These are phyloP conservation scores for Tetanocera ferruginea DNA, from an alignment of 2,888 invertebrate species.

Conservation along the genomic window DNA sequence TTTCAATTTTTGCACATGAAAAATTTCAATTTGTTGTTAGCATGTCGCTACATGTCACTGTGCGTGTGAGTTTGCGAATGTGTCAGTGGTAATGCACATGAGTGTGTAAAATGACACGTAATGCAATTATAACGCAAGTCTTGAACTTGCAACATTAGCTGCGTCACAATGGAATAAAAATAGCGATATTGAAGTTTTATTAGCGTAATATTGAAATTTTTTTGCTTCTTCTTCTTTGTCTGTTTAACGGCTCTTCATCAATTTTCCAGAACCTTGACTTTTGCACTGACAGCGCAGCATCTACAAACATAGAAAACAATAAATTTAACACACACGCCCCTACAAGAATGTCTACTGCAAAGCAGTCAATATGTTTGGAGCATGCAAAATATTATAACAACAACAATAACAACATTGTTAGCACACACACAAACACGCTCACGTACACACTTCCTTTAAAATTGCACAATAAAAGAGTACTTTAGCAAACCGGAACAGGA, in stretches of 20 bases:
- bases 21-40: constrained; percentile 27
- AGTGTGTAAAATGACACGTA: constrained; percentile 21
- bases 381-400: not conserved
- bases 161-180: not conserved
- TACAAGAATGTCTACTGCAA: not conserved
- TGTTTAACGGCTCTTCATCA: not conserved
- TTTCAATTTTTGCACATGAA: constrained; percentile 25
- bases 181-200: not conserved
- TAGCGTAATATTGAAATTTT: not conserved
- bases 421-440: not conserved
- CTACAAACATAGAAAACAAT: not conserved
- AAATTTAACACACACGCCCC: not conserved
- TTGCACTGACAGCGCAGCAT: not conserved
- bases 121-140: not conserved
- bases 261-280: constrained; percentile 1
- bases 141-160: not conserved
- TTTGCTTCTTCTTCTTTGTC: not conserved
- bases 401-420: not conserved
- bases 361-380: not conserved
- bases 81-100: not conserved
- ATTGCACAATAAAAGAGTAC: not conserved
- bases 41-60: not conserved
- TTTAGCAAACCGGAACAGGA: constrained; percentile 10
- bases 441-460: not conserved
- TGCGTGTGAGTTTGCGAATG: not conserved